Percentiles rank a stretch among this genome's conserved stretches.
Evolutionary conservation across 2,797 vertebrate species (phyloP).

Genomic region (Rhinella marina): DNA sequence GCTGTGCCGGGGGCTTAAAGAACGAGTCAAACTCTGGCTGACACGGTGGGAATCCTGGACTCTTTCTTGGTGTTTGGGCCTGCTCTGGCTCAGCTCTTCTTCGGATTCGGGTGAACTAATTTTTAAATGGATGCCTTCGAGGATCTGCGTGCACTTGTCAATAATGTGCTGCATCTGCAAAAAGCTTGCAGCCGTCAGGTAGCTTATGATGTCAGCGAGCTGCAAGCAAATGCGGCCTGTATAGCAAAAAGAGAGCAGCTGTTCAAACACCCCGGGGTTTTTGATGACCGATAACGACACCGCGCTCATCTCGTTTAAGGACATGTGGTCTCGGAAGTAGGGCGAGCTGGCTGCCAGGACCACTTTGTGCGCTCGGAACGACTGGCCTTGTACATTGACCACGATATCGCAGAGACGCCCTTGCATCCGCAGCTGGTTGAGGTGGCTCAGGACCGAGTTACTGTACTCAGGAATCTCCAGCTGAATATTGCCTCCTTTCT

Average conservation of each 20-base stretch:
- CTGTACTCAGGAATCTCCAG: slow-evolving; percentile 98
- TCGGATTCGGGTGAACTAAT: slow-evolving; percentile 90
- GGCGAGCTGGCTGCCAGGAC: slow-evolving; percentile 97
- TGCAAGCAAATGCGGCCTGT: slow-evolving; percentile 94
- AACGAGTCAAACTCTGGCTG: slow-evolving; percentile 73
- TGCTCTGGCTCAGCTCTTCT: slow-evolving; percentile 80
- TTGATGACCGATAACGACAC: slow-evolving; percentile 96
- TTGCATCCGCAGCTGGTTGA: slow-evolving; percentile 95
- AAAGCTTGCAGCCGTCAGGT: slow-evolving; percentile 96
- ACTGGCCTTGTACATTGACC: slow-evolving; percentile 95
- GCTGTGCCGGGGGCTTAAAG: slow-evolving; percentile 79
- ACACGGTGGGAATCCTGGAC: slow-evolving; percentile 77
- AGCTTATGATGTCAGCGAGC: slow-evolving; percentile 96
- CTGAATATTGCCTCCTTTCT: slow-evolving; percentile 93
- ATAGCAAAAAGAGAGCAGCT: slow-evolving; percentile 96
- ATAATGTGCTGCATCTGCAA: slow-evolving; percentile 99
- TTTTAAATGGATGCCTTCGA: slow-evolving; percentile 96
- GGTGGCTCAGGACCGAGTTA: slow-evolving; percentile 94
- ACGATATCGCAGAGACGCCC: slow-evolving; percentile 97
- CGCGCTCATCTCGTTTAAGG: slow-evolving; percentile 96
- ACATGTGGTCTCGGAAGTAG: slow-evolving; percentile 98
- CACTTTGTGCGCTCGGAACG: slow-evolving; percentile 96
- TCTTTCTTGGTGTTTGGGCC: slow-evolving; percentile 78
- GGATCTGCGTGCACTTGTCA: slow-evolving; percentile 96
- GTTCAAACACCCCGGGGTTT: slow-evolving; percentile 94